These are phyloP conservation scores for Helobdella robusta DNA, from an alignment of 2,888 invertebrate species.

Conservation along the genomic window DNA sequence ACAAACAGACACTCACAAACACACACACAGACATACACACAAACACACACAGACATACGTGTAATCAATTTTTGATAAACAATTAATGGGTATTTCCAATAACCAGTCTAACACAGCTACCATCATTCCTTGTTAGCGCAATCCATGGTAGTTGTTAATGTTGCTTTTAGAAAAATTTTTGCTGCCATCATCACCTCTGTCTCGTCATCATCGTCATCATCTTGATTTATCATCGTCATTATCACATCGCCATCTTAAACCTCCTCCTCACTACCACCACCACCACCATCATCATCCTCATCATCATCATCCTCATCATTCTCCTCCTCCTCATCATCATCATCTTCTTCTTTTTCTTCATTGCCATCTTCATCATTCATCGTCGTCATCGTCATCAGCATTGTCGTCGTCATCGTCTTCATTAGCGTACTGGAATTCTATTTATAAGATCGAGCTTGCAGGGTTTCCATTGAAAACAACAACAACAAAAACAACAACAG, in stretches of 20 bases:
- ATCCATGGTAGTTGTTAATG: background rate
- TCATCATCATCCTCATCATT: constrained; percentile 9
- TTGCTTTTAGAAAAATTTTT: background rate
- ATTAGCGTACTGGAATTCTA: background rate
- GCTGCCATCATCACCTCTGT: constrained; percentile 3
- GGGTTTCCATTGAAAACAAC: too few species aligned
- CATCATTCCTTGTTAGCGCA: too few species aligned
- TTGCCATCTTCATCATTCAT: background rate
- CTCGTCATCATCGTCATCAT: background rate
- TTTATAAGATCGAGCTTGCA: too few species aligned
- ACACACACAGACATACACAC: background rate
- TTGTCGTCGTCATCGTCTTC: background rate
- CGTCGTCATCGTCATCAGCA: constrained; percentile 10
- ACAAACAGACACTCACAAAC: background rate
- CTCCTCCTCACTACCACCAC: constrained; percentile 11
- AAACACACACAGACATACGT: background rate
- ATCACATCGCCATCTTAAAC: constrained; percentile 10
- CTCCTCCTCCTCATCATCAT: background rate
- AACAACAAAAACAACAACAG: too few species aligned
- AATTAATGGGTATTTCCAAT: background rate
- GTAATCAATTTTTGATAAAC: background rate
- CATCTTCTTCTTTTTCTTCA: background rate
- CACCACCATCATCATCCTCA: constrained; percentile 15
- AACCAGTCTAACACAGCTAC: background rate
- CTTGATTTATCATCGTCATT: constrained; percentile 14